Evolutionary conservation across 2,888 invertebrate species (phyloP).

Genomic region (Oxytorus armatus): DNA sequence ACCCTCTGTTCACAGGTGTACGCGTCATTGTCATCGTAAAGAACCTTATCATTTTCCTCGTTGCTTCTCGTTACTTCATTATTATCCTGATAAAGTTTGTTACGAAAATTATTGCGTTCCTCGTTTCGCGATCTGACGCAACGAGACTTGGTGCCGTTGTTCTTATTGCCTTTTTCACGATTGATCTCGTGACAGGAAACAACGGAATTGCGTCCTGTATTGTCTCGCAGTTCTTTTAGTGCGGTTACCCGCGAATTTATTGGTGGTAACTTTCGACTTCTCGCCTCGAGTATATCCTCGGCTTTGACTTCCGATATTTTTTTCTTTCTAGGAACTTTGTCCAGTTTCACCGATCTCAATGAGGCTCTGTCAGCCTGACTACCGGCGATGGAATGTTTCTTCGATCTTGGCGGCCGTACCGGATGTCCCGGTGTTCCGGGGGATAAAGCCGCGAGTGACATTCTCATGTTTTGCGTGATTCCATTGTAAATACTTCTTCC

Average conservation of each 20-base stretch:
- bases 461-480: slow-evolving; percentile 33
- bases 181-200: slow-evolving; percentile 28
- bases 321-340: slow-evolving; percentile 73
- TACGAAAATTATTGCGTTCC: slow-evolving; percentile 58
- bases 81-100: slow-evolving; percentile 29
- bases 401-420: slow-evolving; percentile 90
- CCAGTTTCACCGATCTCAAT: slow-evolving; percentile 72
- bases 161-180: slow-evolving; percentile 3
- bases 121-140: slow-evolving; percentile 36
- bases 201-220: background rate
- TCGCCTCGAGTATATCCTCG: slow-evolving; percentile 80
- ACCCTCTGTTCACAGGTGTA: slow-evolving; percentile 36
- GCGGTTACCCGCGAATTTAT: slow-evolving; percentile 29
- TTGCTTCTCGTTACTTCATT: background rate
- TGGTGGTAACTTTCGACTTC: slow-evolving; percentile 70
- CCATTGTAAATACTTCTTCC: slow-evolving; percentile 63
- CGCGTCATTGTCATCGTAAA: slow-evolving; percentile 64
- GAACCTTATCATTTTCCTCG: slow-evolving; percentile 15
- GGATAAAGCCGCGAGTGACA: slow-evolving; percentile 1
- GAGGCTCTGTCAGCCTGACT: slow-evolving; percentile 74
- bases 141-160: slow-evolving; percentile 4
- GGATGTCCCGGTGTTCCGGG: slow-evolving; percentile 83
- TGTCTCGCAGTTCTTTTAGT: slow-evolving; percentile 52
- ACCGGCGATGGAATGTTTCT: slow-evolving; percentile 87
- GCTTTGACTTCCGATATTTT: slow-evolving; percentile 78